These are phyloP conservation scores for Metalampra italica DNA, from an alignment of 2,888 invertebrate genomes.

Conservation along the genomic window DNA sequence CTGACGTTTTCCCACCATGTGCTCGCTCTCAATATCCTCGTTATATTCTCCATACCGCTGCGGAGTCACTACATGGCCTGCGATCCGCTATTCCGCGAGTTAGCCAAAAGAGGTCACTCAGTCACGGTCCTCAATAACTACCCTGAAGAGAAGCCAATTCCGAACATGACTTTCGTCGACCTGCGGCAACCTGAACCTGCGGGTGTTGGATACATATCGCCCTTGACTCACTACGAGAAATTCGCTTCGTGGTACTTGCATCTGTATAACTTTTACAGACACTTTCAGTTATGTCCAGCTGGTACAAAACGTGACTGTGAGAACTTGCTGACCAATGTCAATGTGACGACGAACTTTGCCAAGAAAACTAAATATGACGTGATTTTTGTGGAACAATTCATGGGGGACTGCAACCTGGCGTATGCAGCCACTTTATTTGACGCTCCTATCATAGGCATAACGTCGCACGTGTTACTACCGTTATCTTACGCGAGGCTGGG, in stretches of 20 bases:
- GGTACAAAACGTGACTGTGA: neutral
- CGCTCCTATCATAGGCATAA: constrained; percentile 73
- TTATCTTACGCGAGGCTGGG: constrained; percentile 67
- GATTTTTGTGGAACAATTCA: constrained; percentile 66
- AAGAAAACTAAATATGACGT: constrained; percentile 53
- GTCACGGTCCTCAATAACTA: constrained; percentile 81
- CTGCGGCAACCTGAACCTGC: constrained; percentile 31
- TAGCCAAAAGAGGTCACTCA: constrained; percentile 79
- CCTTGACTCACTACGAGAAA: constrained; percentile 21
- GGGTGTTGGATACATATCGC: constrained; percentile 10
- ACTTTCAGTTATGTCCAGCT: constrained; percentile 21
- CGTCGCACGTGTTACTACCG: constrained; percentile 68
- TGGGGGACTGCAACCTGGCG: constrained; percentile 61
- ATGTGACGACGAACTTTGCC: constrained; percentile 33
- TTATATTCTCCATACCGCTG: constrained; percentile 77
- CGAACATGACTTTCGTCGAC: constrained; percentile 77
- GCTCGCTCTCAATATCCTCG: constrained; percentile 64
- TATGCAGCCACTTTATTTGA: constrained; percentile 51
- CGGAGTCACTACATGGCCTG: constrained; percentile 83
- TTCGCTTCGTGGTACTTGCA: constrained; percentile 18
- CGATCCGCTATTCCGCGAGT: constrained; percentile 72
- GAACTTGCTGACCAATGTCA: constrained; percentile 31
- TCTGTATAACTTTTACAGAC: constrained; percentile 28
- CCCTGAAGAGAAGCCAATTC: constrained; percentile 53
- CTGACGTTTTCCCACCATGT: constrained; percentile 24